These are phyloP conservation scores for Pammene aurita DNA, from an alignment of 2,888 invertebrate species.

Conservation along the genomic window DNA sequence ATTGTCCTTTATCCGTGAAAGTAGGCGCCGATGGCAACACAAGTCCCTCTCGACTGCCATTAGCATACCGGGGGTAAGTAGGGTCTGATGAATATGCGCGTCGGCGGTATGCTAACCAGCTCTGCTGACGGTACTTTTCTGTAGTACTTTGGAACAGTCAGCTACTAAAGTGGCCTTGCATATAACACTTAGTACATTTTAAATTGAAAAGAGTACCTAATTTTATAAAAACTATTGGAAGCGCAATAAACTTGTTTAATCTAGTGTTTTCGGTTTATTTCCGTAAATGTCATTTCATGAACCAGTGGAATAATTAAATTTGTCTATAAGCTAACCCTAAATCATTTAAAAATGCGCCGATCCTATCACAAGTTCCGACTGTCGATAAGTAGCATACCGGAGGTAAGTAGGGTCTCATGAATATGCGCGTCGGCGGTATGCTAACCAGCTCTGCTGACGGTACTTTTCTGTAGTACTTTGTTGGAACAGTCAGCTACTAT, in stretches of 20 bases:
- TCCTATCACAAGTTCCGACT: conserved; percentile 16
- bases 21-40: conserved; percentile 4
- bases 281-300: too few relatives aligned
- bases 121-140: conserved; percentile 22
- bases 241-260: too few relatives aligned
- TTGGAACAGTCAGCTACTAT: background rate
- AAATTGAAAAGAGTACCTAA: too few relatives aligned
- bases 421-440: conserved; percentile 76
- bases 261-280: too few relatives aligned
- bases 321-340: too few relatives aligned
- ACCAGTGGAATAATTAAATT: too few relatives aligned
- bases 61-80: conserved; percentile 72
- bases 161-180: background rate
- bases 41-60: conserved; percentile 46
- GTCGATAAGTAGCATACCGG: conserved; percentile 67
- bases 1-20: background rate
- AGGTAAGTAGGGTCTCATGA: conserved; percentile 75
- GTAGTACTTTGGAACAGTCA: background rate
- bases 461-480: conserved; percentile 7
- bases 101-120: conserved; percentile 74
- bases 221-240: too few relatives aligned
- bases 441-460: conserved; percentile 58
- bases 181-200: too few relatives aligned
- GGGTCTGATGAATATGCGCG: conserved; percentile 79
- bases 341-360: too few relatives aligned